These are phyloP conservation scores for Nymphalis urticae DNA, from an alignment of 2,888 invertebrate species.

Conservation along the genomic window DNA sequence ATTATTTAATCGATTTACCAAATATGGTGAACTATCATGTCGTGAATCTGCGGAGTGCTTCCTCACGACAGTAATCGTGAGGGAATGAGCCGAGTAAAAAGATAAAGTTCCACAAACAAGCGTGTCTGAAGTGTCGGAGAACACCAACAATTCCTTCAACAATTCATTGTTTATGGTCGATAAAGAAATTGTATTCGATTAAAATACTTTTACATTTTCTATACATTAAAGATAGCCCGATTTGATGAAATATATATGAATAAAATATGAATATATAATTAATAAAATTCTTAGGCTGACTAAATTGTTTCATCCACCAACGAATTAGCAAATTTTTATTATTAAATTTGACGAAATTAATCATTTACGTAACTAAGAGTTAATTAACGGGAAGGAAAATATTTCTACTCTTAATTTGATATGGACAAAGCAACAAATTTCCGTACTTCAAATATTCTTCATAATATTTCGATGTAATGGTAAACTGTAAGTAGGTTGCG, in stretches of 20 bases:
- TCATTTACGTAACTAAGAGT: no score
- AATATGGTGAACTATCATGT: slow-evolving; percentile 56
- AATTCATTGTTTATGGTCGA: slow-evolving; percentile 27
- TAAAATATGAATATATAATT: no score
- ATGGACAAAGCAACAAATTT: background rate
- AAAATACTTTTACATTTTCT: background rate
- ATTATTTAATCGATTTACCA: slow-evolving; percentile 32
- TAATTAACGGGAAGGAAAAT: no score
- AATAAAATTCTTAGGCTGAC: background rate
- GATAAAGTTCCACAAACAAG: slow-evolving; percentile 45
- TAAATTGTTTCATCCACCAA: background rate
- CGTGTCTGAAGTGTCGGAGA: slow-evolving; percentile 39
- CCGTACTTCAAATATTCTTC: background rate
- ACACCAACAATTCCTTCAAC: slow-evolving; percentile 37
- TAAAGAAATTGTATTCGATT: background rate
- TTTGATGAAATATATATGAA: background rate
- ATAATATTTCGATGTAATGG: slow-evolving; percentile 16
- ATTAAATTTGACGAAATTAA: no score
- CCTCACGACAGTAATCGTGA: slow-evolving; percentile 62
- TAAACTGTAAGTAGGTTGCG: slow-evolving; percentile 37
- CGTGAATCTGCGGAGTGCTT: slow-evolving; percentile 68
- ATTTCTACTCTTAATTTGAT: background rate
- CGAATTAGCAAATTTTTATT: background rate
- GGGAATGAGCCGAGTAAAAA: slow-evolving; percentile 41
- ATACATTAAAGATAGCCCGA: background rate